Evolutionary conservation across 2,113 vertebrate species (phyloP).

Genomic region (Anhinga rufa): DNA sequence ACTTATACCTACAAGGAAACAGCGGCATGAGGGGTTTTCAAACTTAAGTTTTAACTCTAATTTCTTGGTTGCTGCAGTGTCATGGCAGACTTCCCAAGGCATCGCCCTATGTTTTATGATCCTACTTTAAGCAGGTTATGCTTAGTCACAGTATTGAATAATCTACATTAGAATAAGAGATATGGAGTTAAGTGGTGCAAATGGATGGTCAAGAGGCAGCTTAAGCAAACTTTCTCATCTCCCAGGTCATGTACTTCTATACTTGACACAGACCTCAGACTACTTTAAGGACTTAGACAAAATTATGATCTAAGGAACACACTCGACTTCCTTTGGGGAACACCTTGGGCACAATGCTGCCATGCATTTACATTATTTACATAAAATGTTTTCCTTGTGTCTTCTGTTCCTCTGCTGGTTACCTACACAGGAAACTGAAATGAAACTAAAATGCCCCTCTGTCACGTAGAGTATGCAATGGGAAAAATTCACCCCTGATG

Average conservation of each 20-base stretch:
- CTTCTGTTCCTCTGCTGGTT: not conserved
- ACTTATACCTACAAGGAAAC: not conserved
- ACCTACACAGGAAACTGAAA: not conserved
- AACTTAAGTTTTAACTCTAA: not conserved
- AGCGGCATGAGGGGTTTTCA: fast-evolving
- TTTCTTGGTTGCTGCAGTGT: not conserved
- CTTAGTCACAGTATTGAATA: not conserved
- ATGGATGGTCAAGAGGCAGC: not conserved
- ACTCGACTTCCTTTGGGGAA: not conserved
- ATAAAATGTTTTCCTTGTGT: not conserved
- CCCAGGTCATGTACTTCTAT: not conserved
- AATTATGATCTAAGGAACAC: not conserved
- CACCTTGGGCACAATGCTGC: not conserved
- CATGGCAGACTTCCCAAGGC: not conserved
- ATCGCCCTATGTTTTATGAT: not conserved
- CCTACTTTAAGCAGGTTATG: not conserved
- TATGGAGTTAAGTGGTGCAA: not conserved
- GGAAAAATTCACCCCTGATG: not conserved
- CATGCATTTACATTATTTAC: not conserved
- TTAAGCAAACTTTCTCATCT: not conserved
- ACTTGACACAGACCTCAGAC: not conserved
- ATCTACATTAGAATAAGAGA: not conserved
- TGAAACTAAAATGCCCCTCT: not conserved
- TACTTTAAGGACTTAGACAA: not conserved
- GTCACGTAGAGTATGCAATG: not conserved